Percentiles rank a stretch among this genome's conserved stretches.
These are phyloP conservation scores for Plebejus melissa DNA, from an alignment of 2,888 invertebrate genomes.

Conservation along the genomic window DNA sequence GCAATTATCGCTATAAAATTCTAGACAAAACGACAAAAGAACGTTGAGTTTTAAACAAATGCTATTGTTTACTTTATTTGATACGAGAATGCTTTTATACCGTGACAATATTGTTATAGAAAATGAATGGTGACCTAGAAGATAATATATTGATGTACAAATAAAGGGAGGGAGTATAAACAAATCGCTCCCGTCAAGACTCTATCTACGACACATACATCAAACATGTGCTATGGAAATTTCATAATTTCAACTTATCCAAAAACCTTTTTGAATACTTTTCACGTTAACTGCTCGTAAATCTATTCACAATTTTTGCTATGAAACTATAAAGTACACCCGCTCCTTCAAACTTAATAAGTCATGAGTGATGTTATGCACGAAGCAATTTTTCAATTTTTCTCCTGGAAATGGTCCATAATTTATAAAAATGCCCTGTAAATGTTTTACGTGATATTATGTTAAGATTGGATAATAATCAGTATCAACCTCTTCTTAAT, in stretches of 20 bases:
- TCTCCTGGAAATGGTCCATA: neutral
- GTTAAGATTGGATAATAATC: neutral
- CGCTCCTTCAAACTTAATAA: slow-evolving; percentile 6
- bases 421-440: neutral
- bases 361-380: slow-evolving; percentile 14
- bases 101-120: slow-evolving; percentile 21
- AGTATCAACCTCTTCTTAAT: too few relatives aligned
- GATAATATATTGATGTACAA: slow-evolving; percentile 54
- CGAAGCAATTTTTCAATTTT: slow-evolving; percentile 13
- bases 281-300: neutral
- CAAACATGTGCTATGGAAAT: slow-evolving; percentile 42
- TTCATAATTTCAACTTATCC: neutral
- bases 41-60: slow-evolving; percentile 1
- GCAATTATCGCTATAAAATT: neutral
- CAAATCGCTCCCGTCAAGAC: slow-evolving; percentile 58
- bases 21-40: neutral
- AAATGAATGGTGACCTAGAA: slow-evolving; percentile 44
- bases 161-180: slow-evolving; percentile 54
- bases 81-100: slow-evolving; percentile 21
- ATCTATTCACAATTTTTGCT: slow-evolving; percentile 1
- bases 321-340: slow-evolving; percentile 6
- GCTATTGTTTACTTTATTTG: slow-evolving; percentile 7
- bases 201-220: slow-evolving; percentile 57
- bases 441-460: neutral
- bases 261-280: neutral